These are phyloP conservation scores for Propsilocerus akamusi DNA, from an alignment of 1,140 invertebrate genomes.

Conservation along the genomic window DNA sequence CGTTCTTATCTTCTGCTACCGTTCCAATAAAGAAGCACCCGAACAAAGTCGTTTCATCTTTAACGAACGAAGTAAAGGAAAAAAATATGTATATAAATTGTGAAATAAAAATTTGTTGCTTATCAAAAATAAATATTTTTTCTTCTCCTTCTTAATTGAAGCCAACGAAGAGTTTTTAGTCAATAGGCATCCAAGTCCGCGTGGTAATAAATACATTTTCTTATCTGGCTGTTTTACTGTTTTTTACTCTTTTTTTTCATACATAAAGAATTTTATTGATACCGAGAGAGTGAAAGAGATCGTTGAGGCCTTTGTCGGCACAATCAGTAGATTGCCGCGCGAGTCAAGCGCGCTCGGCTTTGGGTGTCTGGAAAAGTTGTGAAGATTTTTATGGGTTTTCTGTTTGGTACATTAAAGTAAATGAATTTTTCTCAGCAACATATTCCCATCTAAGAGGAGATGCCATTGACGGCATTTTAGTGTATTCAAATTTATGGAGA, in stretches of 20 bases:
- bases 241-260: not conserved
- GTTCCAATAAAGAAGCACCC: slow-evolving; percentile 1
- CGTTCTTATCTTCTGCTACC: slow-evolving; percentile 2
- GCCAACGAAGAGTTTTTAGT: too few relatives aligned
- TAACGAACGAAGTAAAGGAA: not conserved
- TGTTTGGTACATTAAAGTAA: slow-evolving; percentile 1
- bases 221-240: slow-evolving; percentile 2
- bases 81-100: too few relatives aligned
- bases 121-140: not conserved
- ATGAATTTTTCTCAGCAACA: not conserved
- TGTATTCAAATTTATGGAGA: not conserved
- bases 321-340: too few relatives aligned
- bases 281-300: not conserved
- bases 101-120: slow-evolving; percentile 2
- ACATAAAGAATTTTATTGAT: not conserved
- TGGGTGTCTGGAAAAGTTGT: slow-evolving; percentile 1
- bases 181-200: not conserved
- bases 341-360: not conserved
- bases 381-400: not conserved
- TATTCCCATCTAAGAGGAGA: too few relatives aligned
- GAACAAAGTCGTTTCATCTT: not conserved
- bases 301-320: not conserved
- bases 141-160: not conserved
- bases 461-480: not conserved
- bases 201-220: slow-evolving; percentile 1